A percentile compares a stretch with the other conserved stretches of the same genome.
Conservation (phyloP, 2,797 vertebrate genomes). For the Acestrorhynchus altus region DNA sequence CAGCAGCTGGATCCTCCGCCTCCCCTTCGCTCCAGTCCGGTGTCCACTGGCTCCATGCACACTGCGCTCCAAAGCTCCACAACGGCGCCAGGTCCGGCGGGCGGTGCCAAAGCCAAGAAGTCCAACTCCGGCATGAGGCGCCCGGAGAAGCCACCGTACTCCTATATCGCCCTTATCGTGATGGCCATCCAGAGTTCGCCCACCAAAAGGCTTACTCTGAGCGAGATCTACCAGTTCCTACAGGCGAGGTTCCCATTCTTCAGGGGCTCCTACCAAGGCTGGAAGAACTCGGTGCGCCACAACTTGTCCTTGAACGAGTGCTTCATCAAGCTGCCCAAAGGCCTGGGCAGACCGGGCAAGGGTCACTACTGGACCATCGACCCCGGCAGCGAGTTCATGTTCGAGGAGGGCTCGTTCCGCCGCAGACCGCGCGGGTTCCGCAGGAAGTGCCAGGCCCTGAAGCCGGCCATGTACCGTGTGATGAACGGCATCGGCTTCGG, state of each 20-base stretch:
- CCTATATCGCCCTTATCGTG: slow-evolving; percentile 95
- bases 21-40: slow-evolving; percentile 78
- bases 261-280: slow-evolving; percentile 93
- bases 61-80: slow-evolving; percentile 80
- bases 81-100: slow-evolving; percentile 74
- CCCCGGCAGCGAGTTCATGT: slow-evolving; percentile 97
- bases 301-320: slow-evolving; percentile 96
- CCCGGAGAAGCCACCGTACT: slow-evolving; percentile 94
- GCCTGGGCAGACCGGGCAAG: slow-evolving; percentile 52
- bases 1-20: slow-evolving; percentile 80
- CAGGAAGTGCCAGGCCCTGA: slow-evolving; percentile 92
- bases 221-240: slow-evolving; percentile 96
- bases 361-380: slow-evolving; percentile 92
- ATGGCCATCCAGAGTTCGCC: slow-evolving; percentile 97
- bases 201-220: slow-evolving; percentile 90
- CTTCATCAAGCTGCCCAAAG: slow-evolving; percentile 95
- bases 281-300: slow-evolving; percentile 97
- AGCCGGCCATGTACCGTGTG: slow-evolving; percentile 90
- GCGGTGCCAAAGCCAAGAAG: slow-evolving; percentile 82
- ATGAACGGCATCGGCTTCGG: slow-evolving; percentile 92
- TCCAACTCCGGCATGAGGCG: slow-evolving; percentile 88
- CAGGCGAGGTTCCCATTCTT: slow-evolving; percentile 95
- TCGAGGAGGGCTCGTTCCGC: slow-evolving; percentile 96
- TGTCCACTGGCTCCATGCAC: slow-evolving; percentile 76
- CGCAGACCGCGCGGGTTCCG: slow-evolving; percentile 94